Conservation (phyloP, 2,113 vertebrate genomes). For the Orcinus orca region DNA sequence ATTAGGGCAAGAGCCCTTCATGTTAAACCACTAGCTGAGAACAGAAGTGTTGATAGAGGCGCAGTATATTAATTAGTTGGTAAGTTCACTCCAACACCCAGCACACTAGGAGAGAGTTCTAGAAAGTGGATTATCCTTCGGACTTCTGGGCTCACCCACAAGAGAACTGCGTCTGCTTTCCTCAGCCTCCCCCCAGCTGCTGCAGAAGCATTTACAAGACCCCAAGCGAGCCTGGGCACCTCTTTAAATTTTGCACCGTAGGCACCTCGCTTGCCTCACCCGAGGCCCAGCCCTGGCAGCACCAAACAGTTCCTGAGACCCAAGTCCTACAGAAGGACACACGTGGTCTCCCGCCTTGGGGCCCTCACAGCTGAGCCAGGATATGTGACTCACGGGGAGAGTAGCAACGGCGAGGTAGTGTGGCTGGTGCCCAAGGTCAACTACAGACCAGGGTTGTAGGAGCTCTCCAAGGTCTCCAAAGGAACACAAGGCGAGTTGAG, state of each 20-base stretch:
- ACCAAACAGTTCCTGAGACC: not conserved
- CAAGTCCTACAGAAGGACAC: not conserved
- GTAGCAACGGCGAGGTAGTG: not conserved
- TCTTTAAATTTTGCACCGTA: not conserved
- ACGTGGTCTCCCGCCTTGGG: not conserved
- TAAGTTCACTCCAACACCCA: not conserved
- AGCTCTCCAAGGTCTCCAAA: not conserved
- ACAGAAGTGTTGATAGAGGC: not conserved
- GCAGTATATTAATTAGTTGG: too few relatives aligned
- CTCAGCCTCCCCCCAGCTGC: not conserved
- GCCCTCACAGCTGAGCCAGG: not conserved
- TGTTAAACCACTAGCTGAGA: not conserved
- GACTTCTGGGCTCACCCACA: not conserved
- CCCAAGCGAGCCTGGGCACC: not conserved
- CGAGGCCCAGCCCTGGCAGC: not conserved
- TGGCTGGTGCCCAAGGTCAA: not conserved
- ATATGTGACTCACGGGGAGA: not conserved
- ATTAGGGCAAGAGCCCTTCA: not conserved
- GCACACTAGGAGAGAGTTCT: not conserved
- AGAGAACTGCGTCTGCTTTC: not conserved
- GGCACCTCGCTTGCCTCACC: not conserved
- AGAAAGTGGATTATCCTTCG: not conserved
- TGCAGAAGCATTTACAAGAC: not conserved
- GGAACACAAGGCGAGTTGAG: not conserved
- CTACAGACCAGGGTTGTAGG: not conserved